phyloP scores from a whole-genome alignment of 2,888 invertebrate genomes.

The Schrankia costaestrigalis region DNA sequence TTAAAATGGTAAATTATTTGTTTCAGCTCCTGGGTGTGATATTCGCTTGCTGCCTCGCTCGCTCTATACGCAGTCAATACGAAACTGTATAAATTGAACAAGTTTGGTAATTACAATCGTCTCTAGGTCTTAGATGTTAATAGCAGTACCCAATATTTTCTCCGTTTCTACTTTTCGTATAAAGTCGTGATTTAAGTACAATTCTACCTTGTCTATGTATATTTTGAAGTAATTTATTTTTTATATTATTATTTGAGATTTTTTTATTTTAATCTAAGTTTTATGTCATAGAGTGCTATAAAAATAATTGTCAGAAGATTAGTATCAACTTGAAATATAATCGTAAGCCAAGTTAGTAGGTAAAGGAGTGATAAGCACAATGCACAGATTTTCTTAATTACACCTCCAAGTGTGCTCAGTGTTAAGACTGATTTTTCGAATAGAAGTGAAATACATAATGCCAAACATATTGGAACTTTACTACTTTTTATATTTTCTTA shows the following conservation, averaged over 20 bases:
- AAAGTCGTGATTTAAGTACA: conserved; percentile 43
- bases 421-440: conserved; percentile 75
- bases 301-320: conserved; percentile 12
- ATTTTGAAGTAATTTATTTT: conserved; percentile 46
- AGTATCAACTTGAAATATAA: conserved; percentile 10
- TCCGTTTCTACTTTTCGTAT: background rate
- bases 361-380: conserved; percentile 31
- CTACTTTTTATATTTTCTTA: conserved; percentile 36
- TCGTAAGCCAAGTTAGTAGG: conserved; percentile 21
- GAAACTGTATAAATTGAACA: conserved; percentile 85
- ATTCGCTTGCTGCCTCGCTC: conserved; percentile 95
- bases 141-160: conserved; percentile 18
- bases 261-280: conserved; percentile 33
- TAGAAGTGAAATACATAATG: conserved; percentile 33
- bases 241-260: conserved; percentile 34
- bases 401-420: conserved; percentile 60
- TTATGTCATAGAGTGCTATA: conserved; percentile 23
- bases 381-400: conserved; percentile 37
- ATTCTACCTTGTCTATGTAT: conserved; percentile 36
- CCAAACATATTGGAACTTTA: conserved; percentile 48
- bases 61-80: conserved; percentile 95
- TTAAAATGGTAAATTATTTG: conserved; percentile 10
- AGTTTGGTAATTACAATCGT: conserved; percentile 8
- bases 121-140: conserved; percentile 13
- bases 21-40: conserved; percentile 92